A percentile compares a stretch with the other conserved stretches of the same genome.
Evolutionary conservation across 1,140 invertebrate genomes (phyloP).

Genomic region (Caenorhabditis inopinata): DNA sequence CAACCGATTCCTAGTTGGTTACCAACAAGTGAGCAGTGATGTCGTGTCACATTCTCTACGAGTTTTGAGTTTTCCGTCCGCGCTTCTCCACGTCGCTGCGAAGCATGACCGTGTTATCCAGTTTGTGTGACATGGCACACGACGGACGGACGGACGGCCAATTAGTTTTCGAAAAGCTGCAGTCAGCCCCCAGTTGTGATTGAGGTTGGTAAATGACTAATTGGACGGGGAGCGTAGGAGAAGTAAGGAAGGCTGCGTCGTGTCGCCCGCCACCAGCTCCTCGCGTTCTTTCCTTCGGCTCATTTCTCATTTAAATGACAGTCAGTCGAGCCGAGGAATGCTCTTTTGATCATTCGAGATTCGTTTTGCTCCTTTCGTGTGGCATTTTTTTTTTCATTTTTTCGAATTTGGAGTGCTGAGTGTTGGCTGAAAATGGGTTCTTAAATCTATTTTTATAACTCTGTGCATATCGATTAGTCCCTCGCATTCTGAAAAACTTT

Average conservation of each 20-base stretch:
- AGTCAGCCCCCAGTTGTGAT: not conserved
- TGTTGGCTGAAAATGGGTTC: too few species aligned
- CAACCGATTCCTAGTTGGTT: too few species aligned
- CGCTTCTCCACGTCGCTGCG: not conserved
- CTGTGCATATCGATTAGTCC: too few species aligned
- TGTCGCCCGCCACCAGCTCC: not conserved
- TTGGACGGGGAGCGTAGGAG: not conserved
- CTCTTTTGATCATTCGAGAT: too few species aligned
- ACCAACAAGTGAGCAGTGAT: too few species aligned
- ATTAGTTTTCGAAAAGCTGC: constrained; percentile 10
- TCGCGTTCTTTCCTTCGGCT: not conserved
- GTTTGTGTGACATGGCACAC: not conserved
- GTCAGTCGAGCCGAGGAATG: too few species aligned
- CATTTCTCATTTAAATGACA: constrained; percentile 31
- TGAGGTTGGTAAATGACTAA: constrained; percentile 18
- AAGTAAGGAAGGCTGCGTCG: not conserved
- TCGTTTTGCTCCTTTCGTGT: too few species aligned
- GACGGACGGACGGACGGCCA: not conserved
- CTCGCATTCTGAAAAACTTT: too few species aligned
- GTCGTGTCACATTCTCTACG: not conserved
- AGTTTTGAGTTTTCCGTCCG: not conserved
- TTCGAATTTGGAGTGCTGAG: too few species aligned
- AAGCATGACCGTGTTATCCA: not conserved
- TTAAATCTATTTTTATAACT: too few species aligned
- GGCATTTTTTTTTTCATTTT: too few species aligned